phyloP scores from a whole-genome alignment of 2,113 vertebrate species.

The Bos javanicus region DNA sequence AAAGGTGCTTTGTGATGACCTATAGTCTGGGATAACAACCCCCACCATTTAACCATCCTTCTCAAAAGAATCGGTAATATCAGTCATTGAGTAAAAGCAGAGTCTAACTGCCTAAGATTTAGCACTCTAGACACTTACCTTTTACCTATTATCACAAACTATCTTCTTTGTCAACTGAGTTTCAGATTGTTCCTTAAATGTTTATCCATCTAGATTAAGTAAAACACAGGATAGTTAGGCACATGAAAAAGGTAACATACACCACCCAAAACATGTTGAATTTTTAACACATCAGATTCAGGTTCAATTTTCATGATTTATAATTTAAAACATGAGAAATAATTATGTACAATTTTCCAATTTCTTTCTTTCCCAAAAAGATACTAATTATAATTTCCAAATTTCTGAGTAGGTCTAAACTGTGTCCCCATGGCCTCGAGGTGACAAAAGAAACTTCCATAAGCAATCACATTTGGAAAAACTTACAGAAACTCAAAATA shows the following conservation, averaged over 20 bases:
- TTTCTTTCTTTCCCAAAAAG: background rate
- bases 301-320: conserved; percentile 6
- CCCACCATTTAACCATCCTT: background rate
- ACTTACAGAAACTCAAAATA: background rate
- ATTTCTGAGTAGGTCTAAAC: background rate
- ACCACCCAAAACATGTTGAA: background rate
- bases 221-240: background rate
- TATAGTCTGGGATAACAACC: background rate
- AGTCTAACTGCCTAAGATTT: background rate
- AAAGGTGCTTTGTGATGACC: background rate
- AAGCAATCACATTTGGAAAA: background rate
- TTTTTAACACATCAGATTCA: background rate
- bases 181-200: background rate
- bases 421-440: background rate
- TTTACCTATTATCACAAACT: background rate
- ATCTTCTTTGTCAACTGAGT: conserved; percentile 20
- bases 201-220: conserved; percentile 49
- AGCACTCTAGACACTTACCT: conserved; percentile 12
- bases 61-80: background rate
- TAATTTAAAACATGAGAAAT: background rate
- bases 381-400: background rate
- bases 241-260: background rate
- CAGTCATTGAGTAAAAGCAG: background rate
- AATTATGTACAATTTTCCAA: background rate
- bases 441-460: background rate